A percentile compares a stretch with the other conserved stretches of the same genome.
These are phyloP conservation scores for Vidua chalybeata DNA, from an alignment of 2,113 vertebrate genomes.

Conservation along the genomic window DNA sequence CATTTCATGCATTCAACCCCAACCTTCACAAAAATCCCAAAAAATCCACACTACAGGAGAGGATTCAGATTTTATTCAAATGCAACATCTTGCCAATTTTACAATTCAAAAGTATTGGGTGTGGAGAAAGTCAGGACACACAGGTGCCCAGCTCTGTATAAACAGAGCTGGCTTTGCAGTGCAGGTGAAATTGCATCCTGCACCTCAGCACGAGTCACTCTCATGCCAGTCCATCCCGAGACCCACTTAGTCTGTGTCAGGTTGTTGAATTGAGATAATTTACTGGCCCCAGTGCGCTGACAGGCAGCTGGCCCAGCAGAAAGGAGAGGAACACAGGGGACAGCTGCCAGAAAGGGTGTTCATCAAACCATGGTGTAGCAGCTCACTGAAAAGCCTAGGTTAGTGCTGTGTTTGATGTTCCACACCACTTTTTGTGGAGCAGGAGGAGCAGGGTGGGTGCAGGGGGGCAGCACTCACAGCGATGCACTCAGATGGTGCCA, in stretches of 20 bases:
- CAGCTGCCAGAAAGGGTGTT: not conserved
- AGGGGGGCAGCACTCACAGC: not conserved
- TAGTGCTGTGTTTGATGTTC: not conserved
- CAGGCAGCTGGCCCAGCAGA: not conserved
- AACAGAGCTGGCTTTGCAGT: not conserved
- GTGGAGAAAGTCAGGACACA: not conserved
- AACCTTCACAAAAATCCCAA: not conserved
- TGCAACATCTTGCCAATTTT: not conserved
- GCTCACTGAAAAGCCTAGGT: not conserved
- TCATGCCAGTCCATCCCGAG: not conserved
- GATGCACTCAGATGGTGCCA: accelerated
- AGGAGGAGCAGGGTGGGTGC: too few species aligned
- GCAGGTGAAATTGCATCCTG: not conserved
- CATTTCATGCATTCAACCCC: not conserved
- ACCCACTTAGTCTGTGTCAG: not conserved
- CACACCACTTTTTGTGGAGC: not conserved
- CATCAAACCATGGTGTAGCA: not conserved
- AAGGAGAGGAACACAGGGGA: not conserved
- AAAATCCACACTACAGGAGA: not conserved
- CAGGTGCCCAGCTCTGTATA: not conserved
- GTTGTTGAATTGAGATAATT: not conserved
- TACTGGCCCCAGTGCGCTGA: not conserved
- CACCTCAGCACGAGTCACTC: not conserved
- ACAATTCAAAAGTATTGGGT: not conserved
- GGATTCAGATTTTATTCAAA: not conserved